phyloP scores from a whole-genome alignment of 2,888 invertebrate genomes.

The Pyrrhosoma nymphula region DNA sequence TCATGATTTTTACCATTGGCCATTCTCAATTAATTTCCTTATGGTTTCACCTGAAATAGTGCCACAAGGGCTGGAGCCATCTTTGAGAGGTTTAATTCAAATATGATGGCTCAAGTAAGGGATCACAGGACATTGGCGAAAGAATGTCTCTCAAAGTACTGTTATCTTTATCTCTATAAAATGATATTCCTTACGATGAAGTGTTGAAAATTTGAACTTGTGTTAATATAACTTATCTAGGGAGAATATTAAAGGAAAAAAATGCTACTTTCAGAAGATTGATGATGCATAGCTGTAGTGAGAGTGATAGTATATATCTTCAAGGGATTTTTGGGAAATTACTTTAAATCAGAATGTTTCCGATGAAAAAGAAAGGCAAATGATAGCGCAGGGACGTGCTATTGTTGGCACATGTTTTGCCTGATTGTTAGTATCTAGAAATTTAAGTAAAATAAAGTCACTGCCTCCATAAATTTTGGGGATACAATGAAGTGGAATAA shows the following conservation, averaged over 20 bases:
- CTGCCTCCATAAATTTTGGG: slow-evolving; percentile 42
- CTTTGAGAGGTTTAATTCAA: slow-evolving; percentile 44
- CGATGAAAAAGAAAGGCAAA: slow-evolving; percentile 51
- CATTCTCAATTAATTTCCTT: slow-evolving; percentile 59
- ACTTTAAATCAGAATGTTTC: slow-evolving; percentile 46
- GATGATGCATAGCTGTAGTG: slow-evolving; percentile 62
- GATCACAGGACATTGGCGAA: slow-evolving; percentile 56
- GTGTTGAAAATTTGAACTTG: slow-evolving; percentile 64
- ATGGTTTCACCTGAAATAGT: slow-evolving; percentile 63
- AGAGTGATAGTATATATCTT: slow-evolving; percentile 63
- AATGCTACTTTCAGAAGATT: slow-evolving; percentile 64
- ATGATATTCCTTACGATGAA: slow-evolving; percentile 60
- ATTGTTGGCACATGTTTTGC: slow-evolving; percentile 50
- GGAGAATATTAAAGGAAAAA: slow-evolving; percentile 28
- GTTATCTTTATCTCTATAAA: slow-evolving; percentile 47
- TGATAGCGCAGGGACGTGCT: slow-evolving; percentile 18
- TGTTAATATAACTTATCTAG: slow-evolving; percentile 62
- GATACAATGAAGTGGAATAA: background rate
- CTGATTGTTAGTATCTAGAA: slow-evolving; percentile 46
- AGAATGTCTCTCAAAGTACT: slow-evolving; percentile 51
- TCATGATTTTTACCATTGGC: slow-evolving; percentile 58
- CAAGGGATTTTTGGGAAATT: slow-evolving; percentile 51
- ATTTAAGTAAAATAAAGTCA: slow-evolving; percentile 17
- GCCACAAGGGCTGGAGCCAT: slow-evolving; percentile 63
- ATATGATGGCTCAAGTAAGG: slow-evolving; percentile 57